A percentile compares a stretch with the other conserved stretches of the same genome.
Conservation (phyloP, 2,797 vertebrate genomes). For the Alfaro cultratus region DNA sequence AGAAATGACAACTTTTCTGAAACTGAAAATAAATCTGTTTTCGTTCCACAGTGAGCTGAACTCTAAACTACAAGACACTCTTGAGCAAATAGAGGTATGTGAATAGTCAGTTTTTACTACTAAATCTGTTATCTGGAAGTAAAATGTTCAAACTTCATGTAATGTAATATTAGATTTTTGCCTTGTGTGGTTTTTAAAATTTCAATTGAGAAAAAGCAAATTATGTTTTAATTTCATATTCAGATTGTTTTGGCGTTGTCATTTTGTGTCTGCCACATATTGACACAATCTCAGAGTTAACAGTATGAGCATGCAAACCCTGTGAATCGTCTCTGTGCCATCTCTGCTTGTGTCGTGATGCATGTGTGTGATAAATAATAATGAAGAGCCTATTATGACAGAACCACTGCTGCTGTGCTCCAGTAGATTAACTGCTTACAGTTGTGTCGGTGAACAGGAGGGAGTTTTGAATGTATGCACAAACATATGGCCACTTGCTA, state of each 20-base stretch:
- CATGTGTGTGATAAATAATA: constrained; percentile 54
- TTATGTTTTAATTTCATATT: constrained; percentile 43
- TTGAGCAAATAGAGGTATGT: constrained; percentile 98
- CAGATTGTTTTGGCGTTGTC: constrained; percentile 45
- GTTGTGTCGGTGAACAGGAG: constrained; percentile 45
- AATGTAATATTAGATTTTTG: not conserved
- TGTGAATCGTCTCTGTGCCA: constrained; percentile 57
- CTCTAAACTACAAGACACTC: constrained; percentile 97
- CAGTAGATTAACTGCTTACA: constrained; percentile 64
- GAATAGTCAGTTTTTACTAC: constrained; percentile 15
- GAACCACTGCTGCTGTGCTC: constrained; percentile 33
- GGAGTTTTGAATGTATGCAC: constrained; percentile 2
- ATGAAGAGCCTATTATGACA: constrained; percentile 66
- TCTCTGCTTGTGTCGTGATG: constrained; percentile 42
- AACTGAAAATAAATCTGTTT: not conserved
- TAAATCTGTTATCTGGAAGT: constrained; percentile 32
- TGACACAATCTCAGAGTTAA: constrained; percentile 58
- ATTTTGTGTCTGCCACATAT: constrained; percentile 52
- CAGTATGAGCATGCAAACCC: constrained; percentile 33
- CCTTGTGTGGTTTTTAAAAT: constrained; percentile 33
- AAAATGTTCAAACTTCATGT: not conserved
- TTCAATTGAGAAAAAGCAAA: constrained; percentile 50
- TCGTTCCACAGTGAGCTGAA: constrained; percentile 88
- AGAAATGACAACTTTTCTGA: constrained; percentile 6
- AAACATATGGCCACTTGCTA: not conserved